Base-by-base conservation (phyloP, 2,888 invertebrate species). In the Urechis unicinctus region DNA sequence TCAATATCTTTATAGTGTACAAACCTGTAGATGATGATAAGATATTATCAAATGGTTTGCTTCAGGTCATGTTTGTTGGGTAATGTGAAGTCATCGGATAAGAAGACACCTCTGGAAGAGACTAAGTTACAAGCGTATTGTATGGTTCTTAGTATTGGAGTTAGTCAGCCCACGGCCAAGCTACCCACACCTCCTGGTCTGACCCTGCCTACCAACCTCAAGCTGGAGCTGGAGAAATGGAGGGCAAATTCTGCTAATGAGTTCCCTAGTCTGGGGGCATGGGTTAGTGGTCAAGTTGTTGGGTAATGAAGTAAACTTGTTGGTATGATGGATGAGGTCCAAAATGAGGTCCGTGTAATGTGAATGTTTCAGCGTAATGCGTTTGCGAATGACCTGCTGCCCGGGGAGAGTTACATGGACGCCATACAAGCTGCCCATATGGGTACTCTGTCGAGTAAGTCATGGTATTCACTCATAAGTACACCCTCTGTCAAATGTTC, bases 351-450 rank as follows among this genome's bases (percentile, higher is more conserved):
- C 41, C 9, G 13, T 36, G 9, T 36, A 13, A 42, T 22, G 22
- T 6, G 6, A 24, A 25, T 13, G 43, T 66, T 67, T 43, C 78
- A 88, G 88, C 83, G 84, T 31, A 78, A 74, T 65, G 84, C 85
- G 24, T 88, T 85, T 78, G 82, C 85, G 41, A 84, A 85, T 60
- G 89, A 91, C 72, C 85, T 88, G 41, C 86, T 91, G 61, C 90
- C 91, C 17, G 86, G 88, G 0, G 91, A 91, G 73, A 89, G 87
- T 67, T 89, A 88, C 63, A 84, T 90, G 2, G 81, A 89, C n/a
- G 85, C 85, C 53, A 84, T 90, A 3, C 84, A 89, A 36, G 83
- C 70, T 57, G 74, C 78, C 4, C 87, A 87, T 68, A 80, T 86
- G 53, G 82, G 83, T 45, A 83, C 84, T 1, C 76, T 87, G 17